Conservation (phyloP, 2,888 invertebrate species). For the Melanotus villosus region DNA sequence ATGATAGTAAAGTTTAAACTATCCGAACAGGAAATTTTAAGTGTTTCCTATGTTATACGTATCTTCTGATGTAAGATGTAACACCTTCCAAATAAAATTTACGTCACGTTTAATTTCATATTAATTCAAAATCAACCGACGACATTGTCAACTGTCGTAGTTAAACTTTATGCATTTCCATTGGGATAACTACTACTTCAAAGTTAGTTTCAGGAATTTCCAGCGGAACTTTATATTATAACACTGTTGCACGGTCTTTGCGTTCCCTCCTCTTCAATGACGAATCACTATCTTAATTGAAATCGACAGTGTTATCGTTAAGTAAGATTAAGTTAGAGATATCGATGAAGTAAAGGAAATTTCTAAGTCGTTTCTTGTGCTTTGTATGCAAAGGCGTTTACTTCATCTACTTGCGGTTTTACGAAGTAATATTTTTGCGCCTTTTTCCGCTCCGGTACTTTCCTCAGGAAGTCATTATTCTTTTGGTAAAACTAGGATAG, state of each 20-base stretch:
- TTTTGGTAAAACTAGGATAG: slow-evolving; percentile 10
- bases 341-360: background rate
- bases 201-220: too few species aligned
- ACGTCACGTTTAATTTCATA: too few species aligned
- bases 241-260: background rate
- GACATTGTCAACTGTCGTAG: too few species aligned
- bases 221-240: background rate
- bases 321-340: slow-evolving; percentile 3
- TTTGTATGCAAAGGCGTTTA: slow-evolving; percentile 23
- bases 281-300: slow-evolving; percentile 3
- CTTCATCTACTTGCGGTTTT: slow-evolving; percentile 18
- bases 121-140: too few species aligned
- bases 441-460: background rate
- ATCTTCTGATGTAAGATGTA: too few species aligned
- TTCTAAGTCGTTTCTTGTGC: slow-evolving; percentile 12
- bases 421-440: slow-evolving; percentile 17
- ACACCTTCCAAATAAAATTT: too few species aligned
- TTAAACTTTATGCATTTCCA: too few species aligned
- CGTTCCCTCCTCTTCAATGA: background rate
- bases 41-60: too few species aligned
- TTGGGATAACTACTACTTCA: too few species aligned
- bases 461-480: slow-evolving; percentile 26
- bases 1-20: too few species aligned
- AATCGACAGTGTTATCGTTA: background rate
- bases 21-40: too few species aligned